Conservation (phyloP, 2,113 vertebrate genomes). For the Mormoops blainvillei region DNA sequence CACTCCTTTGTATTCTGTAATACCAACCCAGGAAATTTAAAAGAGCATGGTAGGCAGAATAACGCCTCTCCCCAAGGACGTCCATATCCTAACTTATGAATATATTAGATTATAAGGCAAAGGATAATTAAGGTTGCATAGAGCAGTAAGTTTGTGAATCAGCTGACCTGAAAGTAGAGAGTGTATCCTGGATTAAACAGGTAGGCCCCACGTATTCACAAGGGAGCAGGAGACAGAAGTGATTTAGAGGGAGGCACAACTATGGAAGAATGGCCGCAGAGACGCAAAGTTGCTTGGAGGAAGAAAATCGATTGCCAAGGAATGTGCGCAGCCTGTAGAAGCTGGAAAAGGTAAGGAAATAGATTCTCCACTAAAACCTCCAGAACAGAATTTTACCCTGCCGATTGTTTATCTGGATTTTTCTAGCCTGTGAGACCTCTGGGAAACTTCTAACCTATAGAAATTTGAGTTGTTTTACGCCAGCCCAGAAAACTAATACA, state of each 20-base stretch:
- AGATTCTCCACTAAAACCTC: not conserved
- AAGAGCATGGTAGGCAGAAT: not conserved
- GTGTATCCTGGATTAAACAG: not conserved
- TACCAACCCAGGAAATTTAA: not conserved
- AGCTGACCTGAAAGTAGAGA: not conserved
- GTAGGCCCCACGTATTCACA: not conserved
- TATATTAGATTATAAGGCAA: not conserved
- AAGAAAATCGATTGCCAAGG: rapidly evolving
- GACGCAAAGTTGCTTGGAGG: rapidly evolving
- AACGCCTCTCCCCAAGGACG: not conserved
- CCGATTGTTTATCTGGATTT: not conserved
- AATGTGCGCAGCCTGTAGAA: not conserved
- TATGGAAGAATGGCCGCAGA: not conserved
- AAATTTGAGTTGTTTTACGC: not conserved
- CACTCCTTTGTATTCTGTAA: not conserved
- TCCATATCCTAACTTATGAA: not conserved
- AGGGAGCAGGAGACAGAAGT: not conserved
- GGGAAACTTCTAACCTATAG: not conserved
- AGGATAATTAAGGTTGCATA: not conserved
- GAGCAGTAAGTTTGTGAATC: not conserved
- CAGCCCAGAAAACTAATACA: not conserved
- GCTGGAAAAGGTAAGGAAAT: not conserved
- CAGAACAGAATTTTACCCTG: not conserved
- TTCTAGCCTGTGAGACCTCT: not conserved
- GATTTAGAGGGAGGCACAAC: not conserved